phyloP scores from a whole-genome alignment of 2,888 invertebrate genomes.

The Ferrisia virgata region DNA sequence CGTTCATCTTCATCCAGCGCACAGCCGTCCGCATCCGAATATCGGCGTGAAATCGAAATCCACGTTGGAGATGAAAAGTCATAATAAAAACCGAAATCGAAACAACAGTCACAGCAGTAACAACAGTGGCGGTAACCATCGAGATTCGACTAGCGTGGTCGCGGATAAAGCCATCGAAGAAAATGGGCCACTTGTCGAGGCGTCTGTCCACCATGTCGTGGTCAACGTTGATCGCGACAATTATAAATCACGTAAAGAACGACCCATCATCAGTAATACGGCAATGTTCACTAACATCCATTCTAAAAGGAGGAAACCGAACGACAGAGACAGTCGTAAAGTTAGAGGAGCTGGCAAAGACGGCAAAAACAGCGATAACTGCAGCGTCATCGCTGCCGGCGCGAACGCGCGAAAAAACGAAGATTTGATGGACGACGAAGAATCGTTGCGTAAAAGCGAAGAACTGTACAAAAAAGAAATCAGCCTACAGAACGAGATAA shows the following conservation, averaged over 20 bases:
- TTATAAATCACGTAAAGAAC: constrained; percentile 36
- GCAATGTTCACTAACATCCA: constrained; percentile 52
- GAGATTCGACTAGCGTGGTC: background rate
- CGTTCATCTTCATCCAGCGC: background rate
- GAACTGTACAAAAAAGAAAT: constrained; percentile 58
- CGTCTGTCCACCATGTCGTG: background rate
- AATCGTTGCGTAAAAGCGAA: constrained; percentile 59
- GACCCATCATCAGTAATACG: constrained; percentile 51
- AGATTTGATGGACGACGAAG: constrained; percentile 60
- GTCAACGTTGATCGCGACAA: background rate
- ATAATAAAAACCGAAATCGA: constrained; percentile 44
- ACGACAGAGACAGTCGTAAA: constrained; percentile 18
- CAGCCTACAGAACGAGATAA: constrained; percentile 60
- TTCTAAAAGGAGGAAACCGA: constrained; percentile 28
- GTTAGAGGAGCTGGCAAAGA: background rate
- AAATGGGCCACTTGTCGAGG: background rate
- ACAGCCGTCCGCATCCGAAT: background rate
- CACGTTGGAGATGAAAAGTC: constrained; percentile 12
- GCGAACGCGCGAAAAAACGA: constrained; percentile 48
- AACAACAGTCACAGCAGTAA: constrained; percentile 40
- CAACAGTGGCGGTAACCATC: constrained; percentile 34
- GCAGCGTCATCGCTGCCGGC: background rate
- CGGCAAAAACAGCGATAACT: background rate
- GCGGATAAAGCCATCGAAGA: background rate
- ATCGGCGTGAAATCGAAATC: background rate